Evolutionary conservation across 2,797 vertebrate species (phyloP), one percentile per base, ranked within the genome.

Genomic region (Rhabdomys pumilio): DNA sequence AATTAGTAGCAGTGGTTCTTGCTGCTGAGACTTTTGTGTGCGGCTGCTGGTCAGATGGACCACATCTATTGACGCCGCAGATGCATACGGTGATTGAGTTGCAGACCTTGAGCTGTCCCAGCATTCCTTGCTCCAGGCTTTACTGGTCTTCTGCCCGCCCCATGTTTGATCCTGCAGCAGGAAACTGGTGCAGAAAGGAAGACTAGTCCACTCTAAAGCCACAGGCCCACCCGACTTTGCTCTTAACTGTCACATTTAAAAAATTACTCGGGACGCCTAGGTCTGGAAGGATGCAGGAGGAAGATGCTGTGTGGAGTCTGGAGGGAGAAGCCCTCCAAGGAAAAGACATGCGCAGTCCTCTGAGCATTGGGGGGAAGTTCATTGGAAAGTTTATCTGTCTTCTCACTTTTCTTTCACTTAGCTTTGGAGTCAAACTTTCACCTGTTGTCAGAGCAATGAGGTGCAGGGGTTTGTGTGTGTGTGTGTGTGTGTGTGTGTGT

Each of bases 381-480:
- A 76, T n/a, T 8, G 63, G 76, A 17, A 73, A 75, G 29, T 63
- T 29, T 47, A 1, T 20, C 31, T n/a, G 6, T 75, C 61, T 79
- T 94, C 91, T 53, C 31, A 41, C 26, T 47, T 69, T 73, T 73
- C 94, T 72, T 80, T 88, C 15, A 57, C 14, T 15, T 38, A 63
- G 84, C 12, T 34, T 53, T 90, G 77, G 44, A 95, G 81, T 82
- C 44, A 83, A 44, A 97, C 82, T 95, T 97, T 97, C 92, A 94
- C 96, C 91, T 82, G 94, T 63, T 20, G 73, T 96, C 72, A 96
- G 85, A 82, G 41, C 63, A 38, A 1, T 34, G 26, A 73, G 67
- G 87, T 80, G 55, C 90, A 31, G 55, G 75, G 44, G 57, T 50
- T 12, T 50, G 82, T 91, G 44, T 44, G 44, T 44, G 44, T 44